A percentile compares a stretch with the other conserved stretches of the same genome.
phyloP scores from a whole-genome alignment of 2,797 vertebrate genomes.

The Coluber constrictor region DNA sequence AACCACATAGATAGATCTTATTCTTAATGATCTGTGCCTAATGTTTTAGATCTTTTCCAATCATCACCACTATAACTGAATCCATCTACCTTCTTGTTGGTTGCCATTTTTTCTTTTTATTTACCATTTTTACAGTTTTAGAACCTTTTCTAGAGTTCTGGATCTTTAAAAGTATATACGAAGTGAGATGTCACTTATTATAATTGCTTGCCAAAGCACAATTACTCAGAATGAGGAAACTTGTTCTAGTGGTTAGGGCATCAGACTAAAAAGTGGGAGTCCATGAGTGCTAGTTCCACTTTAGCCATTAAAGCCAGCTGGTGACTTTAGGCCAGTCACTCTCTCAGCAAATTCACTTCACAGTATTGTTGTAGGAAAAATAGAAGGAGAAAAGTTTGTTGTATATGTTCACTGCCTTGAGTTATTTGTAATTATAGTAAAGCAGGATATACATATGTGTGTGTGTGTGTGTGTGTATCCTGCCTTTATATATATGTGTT shows the following conservation, averaged over 20 bases:
- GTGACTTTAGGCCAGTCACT: no score
- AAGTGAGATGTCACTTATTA: not conserved
- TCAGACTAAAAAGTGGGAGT: not conserved
- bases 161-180: not conserved
- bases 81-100: not conserved
- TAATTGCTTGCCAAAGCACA: not conserved
- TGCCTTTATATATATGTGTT: no score
- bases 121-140: not conserved
- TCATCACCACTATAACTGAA: not conserved
- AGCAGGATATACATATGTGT: no score
- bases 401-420: not conserved
- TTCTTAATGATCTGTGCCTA: not conserved
- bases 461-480: no score
- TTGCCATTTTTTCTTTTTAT: not conserved
- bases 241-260: not conserved
- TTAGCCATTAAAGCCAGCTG: not conserved
- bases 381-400: not conserved
- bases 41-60: not conserved
- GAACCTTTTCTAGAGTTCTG: not conserved
- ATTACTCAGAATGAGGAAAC: not conserved
- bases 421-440: not conserved
- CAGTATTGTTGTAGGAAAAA: not conserved
- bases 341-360: no score
- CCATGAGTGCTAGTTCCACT: no score
- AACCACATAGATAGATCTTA: not conserved